These are phyloP conservation scores for Cossypha polioptera DNA, from an alignment of 2,797 vertebrate species.

Conservation along the genomic window DNA sequence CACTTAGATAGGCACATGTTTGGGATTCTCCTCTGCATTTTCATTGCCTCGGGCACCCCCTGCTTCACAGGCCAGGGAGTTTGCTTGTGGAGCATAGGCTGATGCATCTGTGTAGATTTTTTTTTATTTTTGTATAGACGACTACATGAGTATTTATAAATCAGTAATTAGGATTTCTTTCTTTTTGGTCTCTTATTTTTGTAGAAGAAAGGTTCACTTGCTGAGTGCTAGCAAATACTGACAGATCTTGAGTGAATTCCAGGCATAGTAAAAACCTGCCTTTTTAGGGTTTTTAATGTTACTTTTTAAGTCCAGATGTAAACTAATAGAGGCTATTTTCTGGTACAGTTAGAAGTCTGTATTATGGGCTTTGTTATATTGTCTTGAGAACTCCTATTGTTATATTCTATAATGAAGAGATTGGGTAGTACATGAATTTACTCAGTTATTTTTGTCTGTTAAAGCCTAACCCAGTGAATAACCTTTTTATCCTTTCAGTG, in stretches of 20 bases:
- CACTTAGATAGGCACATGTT: accelerated
- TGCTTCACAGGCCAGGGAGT: neutral
- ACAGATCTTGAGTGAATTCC: neutral
- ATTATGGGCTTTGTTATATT: neutral
- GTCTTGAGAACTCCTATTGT: neutral
- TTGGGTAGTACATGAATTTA: neutral
- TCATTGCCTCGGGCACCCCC: neutral
- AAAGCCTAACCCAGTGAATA: neutral
- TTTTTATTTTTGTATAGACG: neutral
- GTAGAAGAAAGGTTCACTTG: neutral
- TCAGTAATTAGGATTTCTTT: neutral
- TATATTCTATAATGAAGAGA: neutral
- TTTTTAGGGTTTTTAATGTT: neutral
- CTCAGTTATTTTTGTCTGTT: neutral
- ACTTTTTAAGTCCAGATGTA: neutral
- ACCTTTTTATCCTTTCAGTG: neutral
- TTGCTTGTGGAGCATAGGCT: neutral
- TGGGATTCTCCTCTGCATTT: neutral
- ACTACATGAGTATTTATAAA: neutral
- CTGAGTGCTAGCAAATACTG: neutral
- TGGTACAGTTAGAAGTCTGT: neutral
- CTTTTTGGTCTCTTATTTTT: neutral
- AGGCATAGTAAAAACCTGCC: neutral
- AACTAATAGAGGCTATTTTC: neutral
- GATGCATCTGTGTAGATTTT: neutral